Percentiles rank a stretch among this genome's conserved stretches.
Evolutionary conservation across 2,113 vertebrate genomes (phyloP).

Genomic region (Periophthalmus modestus): DNA sequence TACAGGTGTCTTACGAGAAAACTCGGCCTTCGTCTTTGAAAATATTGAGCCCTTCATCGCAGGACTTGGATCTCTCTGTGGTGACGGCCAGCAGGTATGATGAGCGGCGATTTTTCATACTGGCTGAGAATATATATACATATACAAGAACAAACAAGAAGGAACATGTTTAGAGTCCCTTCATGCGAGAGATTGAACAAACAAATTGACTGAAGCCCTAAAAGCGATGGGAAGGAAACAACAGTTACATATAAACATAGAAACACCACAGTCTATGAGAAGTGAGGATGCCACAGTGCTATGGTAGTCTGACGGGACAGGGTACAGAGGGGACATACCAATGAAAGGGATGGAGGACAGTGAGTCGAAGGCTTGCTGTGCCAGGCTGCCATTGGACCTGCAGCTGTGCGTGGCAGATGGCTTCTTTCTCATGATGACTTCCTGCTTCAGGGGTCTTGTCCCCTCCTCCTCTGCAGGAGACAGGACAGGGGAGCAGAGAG

Average conservation of each 20-base stretch:
- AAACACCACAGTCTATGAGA: no score
- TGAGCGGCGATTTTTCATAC: constrained; percentile 88
- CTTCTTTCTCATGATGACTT: constrained; percentile 86
- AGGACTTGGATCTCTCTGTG: constrained; percentile 94
- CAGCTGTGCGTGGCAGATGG: constrained; percentile 60
- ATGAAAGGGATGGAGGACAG: constrained; percentile 94
- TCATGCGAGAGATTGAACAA: not conserved
- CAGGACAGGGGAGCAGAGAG: constrained; percentile 32
- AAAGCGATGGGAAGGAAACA: not conserved
- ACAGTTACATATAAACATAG: no score
- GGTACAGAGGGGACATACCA: constrained; percentile 78
- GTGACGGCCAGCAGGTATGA: constrained; percentile 95
- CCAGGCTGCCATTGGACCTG: constrained; percentile 72
- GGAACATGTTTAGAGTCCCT: not conserved
- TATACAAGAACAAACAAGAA: not conserved
- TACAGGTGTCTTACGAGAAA: constrained; percentile 72
- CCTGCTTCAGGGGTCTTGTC: constrained; percentile 48
- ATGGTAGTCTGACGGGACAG: no score
- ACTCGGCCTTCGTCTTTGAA: constrained; percentile 88
- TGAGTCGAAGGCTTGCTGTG: constrained; percentile 84
- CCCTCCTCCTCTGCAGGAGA: constrained; percentile 38
- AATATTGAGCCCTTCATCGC: constrained; percentile 91
- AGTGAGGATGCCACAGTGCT: not conserved
- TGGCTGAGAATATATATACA: constrained; percentile 81
- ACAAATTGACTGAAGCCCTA: not conserved